Evolutionary conservation across 2,797 vertebrate species (phyloP).

Genomic region (Labroides dimidiatus): DNA sequence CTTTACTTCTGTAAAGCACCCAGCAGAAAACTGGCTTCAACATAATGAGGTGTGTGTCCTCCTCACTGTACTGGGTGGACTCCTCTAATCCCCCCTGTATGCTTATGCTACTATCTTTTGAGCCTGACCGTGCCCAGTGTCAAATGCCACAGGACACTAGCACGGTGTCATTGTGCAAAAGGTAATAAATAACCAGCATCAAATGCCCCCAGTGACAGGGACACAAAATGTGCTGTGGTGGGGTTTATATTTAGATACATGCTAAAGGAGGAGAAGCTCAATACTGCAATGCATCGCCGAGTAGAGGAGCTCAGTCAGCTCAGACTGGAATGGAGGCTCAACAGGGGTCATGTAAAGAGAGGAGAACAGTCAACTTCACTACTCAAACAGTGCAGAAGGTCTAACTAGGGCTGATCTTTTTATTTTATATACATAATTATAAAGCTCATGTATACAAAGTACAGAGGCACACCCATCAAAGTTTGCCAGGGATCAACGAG

Average conservation of each 20-base stretch:
- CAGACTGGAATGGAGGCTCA: conserved; percentile 37
- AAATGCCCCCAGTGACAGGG: conserved; percentile 61
- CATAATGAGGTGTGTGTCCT: conserved; percentile 20
- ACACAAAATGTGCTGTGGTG: conserved; percentile 73
- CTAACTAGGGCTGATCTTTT: neutral
- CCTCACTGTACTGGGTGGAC: neutral
- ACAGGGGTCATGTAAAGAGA: conserved; percentile 15
- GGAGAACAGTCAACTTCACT: conserved; percentile 17
- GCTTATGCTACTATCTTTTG: conserved; percentile 29
- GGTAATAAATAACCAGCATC: conserved; percentile 76
- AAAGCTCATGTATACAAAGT: neutral
- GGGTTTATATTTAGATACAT: conserved; percentile 79
- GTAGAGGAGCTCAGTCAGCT: conserved; percentile 34
- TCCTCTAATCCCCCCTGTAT: conserved; percentile 13
- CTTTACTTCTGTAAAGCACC: conserved; percentile 1
- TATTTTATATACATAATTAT: neutral
- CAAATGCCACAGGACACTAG: conserved; percentile 75
- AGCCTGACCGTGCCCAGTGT: conserved; percentile 42
- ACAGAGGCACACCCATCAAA: neutral
- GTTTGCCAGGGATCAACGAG: neutral
- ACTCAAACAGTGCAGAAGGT: conserved; percentile 7
- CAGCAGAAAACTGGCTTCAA: conserved; percentile 13
- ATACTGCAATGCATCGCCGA: conserved; percentile 34
- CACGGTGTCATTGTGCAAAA: conserved; percentile 66
- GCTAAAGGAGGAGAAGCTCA: conserved; percentile 54